Conservation (phyloP, 1,140 invertebrate species). For the Scaptomyza graminum region DNA sequence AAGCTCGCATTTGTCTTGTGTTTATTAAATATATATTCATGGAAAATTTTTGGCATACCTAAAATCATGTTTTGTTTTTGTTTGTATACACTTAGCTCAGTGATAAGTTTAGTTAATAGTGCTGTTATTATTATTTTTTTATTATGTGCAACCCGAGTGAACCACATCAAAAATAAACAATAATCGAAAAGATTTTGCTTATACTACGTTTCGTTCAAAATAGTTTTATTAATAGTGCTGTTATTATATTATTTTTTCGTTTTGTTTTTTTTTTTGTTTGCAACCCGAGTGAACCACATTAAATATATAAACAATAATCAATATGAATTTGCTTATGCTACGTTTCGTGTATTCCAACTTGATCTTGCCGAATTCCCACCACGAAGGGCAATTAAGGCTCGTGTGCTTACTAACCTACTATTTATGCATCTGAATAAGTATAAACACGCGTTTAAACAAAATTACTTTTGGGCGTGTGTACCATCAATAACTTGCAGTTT, state of each 20-base stretch:
- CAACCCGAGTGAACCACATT: conserved; percentile 72
- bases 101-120: conserved; percentile 65
- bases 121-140: conserved; percentile 42
- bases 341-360: conserved; percentile 28
- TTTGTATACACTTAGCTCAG: conserved; percentile 62
- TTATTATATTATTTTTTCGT: conserved; percentile 47
- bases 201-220: conserved; percentile 3
- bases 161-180: conserved; percentile 75
- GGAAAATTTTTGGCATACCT: conserved; percentile 48
- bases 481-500: conserved; percentile 47
- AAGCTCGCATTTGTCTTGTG: background rate
- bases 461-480: background rate
- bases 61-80: conserved; percentile 25
- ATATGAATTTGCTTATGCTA: background rate
- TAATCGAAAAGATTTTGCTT: conserved; percentile 17
- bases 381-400: conserved; percentile 44
- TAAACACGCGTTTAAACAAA: conserved; percentile 31
- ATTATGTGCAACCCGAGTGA: conserved; percentile 75
- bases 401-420: conserved; percentile 48
- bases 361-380: conserved; percentile 13
- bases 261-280: conserved; percentile 64
- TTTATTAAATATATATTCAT: conserved; percentile 14
- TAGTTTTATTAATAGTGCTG: conserved; percentile 62
- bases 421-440: conserved; percentile 30
- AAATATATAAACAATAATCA: conserved; percentile 73